Evolutionary conservation across 2,888 invertebrate species (phyloP), one percentile per base, ranked within the genome.

Genomic region (Drosophila rellima): DNA sequence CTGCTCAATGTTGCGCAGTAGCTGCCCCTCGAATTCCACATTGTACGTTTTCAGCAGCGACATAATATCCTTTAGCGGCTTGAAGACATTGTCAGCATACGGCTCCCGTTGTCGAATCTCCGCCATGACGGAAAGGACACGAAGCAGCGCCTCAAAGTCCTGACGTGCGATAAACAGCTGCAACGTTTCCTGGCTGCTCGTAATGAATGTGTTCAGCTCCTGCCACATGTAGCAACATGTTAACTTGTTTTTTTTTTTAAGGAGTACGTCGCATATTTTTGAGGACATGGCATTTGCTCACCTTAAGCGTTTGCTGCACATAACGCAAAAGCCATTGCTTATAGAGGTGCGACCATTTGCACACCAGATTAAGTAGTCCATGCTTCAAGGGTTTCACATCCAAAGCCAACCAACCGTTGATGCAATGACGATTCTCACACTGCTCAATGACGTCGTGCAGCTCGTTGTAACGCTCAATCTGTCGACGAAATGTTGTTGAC

Each of bases 281-380:
- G 8, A 17, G 7, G 18, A 5, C 8, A 15, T 39, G 37, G 17
- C 17, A 11, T 17, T 26, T n/a, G 29, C 54, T 79, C 70, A 91
- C 90, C 74, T 90, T 78, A 60, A 92, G 95, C 94, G 95, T 96
- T 72, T 94, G 94, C 56, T 96, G 95, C 1, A 98, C 97, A 78
- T 95, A 95, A 74, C 96, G 95, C 80, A 96, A 95, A 17, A 98
- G 93, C 93, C 98, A 95, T 81, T 96, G 95, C 90, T 98, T 98
- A 90, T 96, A 97, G 83, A 97, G 94, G 90, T 96, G 96, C 59
- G 97, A 95, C 98, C 98, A 98, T 89, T 97, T 96, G 92, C 97
- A 96, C 81, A 97, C 95, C 35, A 95, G 95, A 91, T 97, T 97
- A 78, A 98, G 94, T 39, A 98, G 94, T 0, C 95, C 95, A 88